Percentiles rank a stretch among this genome's conserved stretches.
phyloP scores from a whole-genome alignment of 1,140 invertebrate species.

The Pectinophora gossypiella region DNA sequence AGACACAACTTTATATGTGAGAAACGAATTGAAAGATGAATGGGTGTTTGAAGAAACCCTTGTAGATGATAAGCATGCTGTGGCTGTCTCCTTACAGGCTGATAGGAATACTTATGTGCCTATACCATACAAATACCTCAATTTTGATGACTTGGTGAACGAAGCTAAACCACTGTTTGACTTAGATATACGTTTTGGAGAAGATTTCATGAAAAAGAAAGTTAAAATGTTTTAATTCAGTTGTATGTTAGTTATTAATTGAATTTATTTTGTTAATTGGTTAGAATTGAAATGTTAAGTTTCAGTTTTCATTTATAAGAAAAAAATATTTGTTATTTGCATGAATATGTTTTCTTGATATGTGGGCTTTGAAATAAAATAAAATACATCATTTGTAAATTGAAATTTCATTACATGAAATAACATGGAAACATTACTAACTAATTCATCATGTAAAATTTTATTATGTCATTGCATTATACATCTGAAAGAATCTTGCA shows the following conservation, averaged over 20 bases:
- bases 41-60: slow-evolving; percentile 94
- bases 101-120: slow-evolving; percentile 17
- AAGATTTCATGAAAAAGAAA: slow-evolving; percentile 72
- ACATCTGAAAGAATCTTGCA: too few species aligned
- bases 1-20: slow-evolving; percentile 83
- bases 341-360: not conserved
- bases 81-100: slow-evolving; percentile 82
- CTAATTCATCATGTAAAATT: too few species aligned
- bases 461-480: too few species aligned
- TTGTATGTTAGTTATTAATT: not conserved
- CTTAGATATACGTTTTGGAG: slow-evolving; percentile 75
- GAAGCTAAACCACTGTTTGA: slow-evolving; percentile 72
- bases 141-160: slow-evolving; percentile 76
- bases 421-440: not conserved
- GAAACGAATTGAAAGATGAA: slow-evolving; percentile 76
- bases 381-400: not conserved
- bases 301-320: not conserved
- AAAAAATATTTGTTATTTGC: not conserved
- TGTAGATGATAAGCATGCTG: slow-evolving; percentile 87
- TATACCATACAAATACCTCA: slow-evolving; percentile 64
- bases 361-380: not conserved
- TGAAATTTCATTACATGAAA: too few species aligned
- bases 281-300: not conserved
- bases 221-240: slow-evolving; percentile 42
- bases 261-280: not conserved